Conservation (phyloP, 2,797 vertebrate species). For the Chaetophractus vellerosus region DNA sequence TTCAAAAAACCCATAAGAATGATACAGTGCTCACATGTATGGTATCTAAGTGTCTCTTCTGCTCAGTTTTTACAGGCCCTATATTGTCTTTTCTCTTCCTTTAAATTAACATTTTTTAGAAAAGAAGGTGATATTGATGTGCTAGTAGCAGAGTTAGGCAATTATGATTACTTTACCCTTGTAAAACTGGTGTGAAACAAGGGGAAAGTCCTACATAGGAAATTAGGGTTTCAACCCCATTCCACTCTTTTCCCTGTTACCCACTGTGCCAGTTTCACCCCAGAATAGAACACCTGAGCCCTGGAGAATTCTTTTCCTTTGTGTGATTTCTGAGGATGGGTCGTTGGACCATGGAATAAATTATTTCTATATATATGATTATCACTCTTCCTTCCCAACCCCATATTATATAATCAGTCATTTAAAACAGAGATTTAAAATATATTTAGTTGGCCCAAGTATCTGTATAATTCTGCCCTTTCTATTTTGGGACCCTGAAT, state of each 20-base stretch:
- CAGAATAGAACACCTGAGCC: neutral
- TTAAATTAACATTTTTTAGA: neutral
- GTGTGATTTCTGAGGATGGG: neutral
- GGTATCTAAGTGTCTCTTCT: neutral
- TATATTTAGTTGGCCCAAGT: neutral
- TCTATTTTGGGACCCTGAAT: slow-evolving; percentile 18
- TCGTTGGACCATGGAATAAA: neutral
- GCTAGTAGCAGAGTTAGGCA: neutral
- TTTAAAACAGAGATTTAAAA: slow-evolving; percentile 24
- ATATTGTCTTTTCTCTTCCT: neutral
- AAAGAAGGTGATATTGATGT: neutral
- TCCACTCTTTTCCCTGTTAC: neutral
- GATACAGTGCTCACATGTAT: neutral
- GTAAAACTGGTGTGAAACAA: neutral
- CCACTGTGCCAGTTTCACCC: neutral
- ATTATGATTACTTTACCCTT: neutral
- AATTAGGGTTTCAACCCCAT: neutral
- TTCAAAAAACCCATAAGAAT: neutral
- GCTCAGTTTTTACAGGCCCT: neutral
- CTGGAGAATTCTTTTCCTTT: neutral
- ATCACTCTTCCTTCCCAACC: neutral
- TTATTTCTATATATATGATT: neutral
- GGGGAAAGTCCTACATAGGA: rapidly evolving
- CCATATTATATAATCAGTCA: neutral
- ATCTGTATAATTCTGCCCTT: neutral